Evolutionary conservation across 2,797 vertebrate genomes (phyloP).

Genomic region (Botia almorhae): DNA sequence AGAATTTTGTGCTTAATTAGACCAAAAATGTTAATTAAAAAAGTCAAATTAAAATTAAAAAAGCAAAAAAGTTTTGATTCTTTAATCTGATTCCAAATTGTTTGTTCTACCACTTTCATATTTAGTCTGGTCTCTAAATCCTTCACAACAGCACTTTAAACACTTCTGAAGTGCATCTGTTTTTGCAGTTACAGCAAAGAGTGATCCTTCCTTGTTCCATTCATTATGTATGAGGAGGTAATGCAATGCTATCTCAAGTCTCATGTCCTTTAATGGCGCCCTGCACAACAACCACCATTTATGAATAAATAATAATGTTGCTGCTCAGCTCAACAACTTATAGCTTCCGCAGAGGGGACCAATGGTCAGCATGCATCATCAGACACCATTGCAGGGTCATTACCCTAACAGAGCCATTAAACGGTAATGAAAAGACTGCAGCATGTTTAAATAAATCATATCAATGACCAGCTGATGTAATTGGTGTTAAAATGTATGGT

Average conservation of each 20-base stretch:
- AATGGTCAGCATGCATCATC: neutral
- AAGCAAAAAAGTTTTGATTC: neutral
- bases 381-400: neutral
- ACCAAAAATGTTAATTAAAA: neutral
- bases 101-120: neutral
- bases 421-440: neutral
- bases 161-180: conserved; percentile 44
- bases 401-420: neutral
- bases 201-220: conserved; percentile 51
- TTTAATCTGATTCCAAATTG: neutral
- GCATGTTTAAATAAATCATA: neutral
- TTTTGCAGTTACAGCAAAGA: conserved; percentile 56
- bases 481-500: neutral
- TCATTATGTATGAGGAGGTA: conserved; percentile 56
- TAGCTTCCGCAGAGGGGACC: conserved; percentile 18
- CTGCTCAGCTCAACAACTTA: conserved; percentile 35
- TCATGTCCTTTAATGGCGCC: conserved; percentile 55
- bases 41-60: too few relatives aligned
- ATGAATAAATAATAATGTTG: conserved; percentile 58
- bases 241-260: conserved; percentile 54
- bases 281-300: conserved; percentile 47
- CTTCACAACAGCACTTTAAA: conserved; percentile 35
- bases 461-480: too few relatives aligned
- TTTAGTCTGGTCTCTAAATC: neutral
- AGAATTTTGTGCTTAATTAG: neutral